Evolutionary conservation across 2,888 invertebrate genomes (phyloP).

Genomic region (Drosophila emarginata): DNA sequence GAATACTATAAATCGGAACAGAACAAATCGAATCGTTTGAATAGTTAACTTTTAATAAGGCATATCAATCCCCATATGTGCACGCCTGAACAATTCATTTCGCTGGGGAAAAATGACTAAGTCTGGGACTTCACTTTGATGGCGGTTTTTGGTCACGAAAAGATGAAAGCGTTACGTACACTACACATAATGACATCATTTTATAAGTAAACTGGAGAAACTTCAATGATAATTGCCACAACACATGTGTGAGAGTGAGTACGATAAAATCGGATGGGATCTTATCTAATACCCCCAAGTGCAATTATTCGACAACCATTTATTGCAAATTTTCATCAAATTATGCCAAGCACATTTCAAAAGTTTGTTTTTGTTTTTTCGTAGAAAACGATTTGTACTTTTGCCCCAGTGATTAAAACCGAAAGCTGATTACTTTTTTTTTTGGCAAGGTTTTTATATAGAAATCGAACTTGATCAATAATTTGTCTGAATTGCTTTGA

Average conservation of each 20-base stretch:
- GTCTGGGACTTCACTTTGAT: neutral
- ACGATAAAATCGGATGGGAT: neutral
- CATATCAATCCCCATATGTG: neutral
- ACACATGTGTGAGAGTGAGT: neutral
- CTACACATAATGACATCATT: neutral
- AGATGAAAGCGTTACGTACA: conserved; percentile 3
- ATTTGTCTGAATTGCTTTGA: conserved; percentile 14
- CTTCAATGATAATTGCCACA: neutral
- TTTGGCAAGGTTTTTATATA: conserved; percentile 39
- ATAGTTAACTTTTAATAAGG: neutral
- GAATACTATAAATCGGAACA: neutral
- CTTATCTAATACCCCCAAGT: neutral
- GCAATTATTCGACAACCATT: neutral
- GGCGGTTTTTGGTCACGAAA: too few species aligned
- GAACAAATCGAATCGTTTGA: neutral
- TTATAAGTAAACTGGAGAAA: neutral
- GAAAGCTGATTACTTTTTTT: conserved; percentile 37
- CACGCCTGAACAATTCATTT: neutral
- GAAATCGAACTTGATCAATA: conserved; percentile 23
- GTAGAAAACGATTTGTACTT: neutral
- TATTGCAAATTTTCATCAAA: neutral
- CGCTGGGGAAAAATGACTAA: neutral
- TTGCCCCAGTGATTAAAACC: neutral
- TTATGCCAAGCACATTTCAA: neutral
- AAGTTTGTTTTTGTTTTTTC: neutral